Evolutionary conservation across 2,113 vertebrate species (phyloP).

Genomic region (Oryzias melastigma): DNA sequence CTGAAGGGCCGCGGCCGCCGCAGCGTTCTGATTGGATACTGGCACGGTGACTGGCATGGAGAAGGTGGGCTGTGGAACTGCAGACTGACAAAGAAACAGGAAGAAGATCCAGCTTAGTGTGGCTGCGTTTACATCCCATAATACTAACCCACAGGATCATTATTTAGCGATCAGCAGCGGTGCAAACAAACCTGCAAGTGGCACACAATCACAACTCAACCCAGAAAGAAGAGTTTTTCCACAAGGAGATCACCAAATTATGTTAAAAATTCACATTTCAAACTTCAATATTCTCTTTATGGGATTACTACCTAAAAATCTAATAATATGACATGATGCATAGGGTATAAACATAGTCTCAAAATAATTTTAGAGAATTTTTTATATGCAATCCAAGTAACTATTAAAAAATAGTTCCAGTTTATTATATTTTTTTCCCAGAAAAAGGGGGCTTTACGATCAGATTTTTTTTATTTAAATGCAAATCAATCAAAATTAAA

Average conservation of each 20-base stretch:
- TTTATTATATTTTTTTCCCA: too few relatives aligned
- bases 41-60: conserved; percentile 97
- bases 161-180: conserved; percentile 54
- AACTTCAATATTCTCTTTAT: too few relatives aligned
- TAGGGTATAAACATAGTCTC: too few relatives aligned
- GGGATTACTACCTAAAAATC: too few relatives aligned
- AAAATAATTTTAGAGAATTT: too few relatives aligned
- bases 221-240: conserved; percentile 26
- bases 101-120: conserved; percentile 28
- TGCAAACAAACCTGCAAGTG: conserved; percentile 33
- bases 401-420: too few relatives aligned
- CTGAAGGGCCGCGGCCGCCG: conserved; percentile 76
- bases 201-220: conserved; percentile 7
- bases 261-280: too few relatives aligned
- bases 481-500: background rate
- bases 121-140: background rate
- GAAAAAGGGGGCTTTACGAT: background rate
- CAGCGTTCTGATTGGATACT: conserved; percentile 87
- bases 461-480: background rate
- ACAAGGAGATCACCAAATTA: conserved; percentile 7
- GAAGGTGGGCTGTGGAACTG: conserved; percentile 91
- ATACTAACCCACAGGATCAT: conserved; percentile 17
- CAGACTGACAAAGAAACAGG: conserved; percentile 81
- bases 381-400: too few relatives aligned
- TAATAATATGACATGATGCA: too few relatives aligned